Evolutionary conservation across 2,113 vertebrate genomes (phyloP), one percentile per base, ranked within the genome.

Genomic region (Caretta caretta): DNA sequence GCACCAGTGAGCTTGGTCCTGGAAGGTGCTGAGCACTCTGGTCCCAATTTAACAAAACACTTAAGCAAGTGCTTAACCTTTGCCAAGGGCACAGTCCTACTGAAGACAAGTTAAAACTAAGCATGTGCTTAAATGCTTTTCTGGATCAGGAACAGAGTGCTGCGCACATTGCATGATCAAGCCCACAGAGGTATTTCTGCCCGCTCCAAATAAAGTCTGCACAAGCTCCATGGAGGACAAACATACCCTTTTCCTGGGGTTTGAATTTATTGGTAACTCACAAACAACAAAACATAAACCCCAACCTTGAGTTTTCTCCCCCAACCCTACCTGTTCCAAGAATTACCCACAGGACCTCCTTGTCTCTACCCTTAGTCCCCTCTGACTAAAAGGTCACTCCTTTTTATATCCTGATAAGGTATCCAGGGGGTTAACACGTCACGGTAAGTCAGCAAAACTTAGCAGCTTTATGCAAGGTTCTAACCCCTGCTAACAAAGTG

Each of bases 31-130:
- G 90, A 89, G 94, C 35, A 51, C 83, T 72, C 69, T 87, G 87
- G 27, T 84, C 92, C 92, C 75, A 38, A 90, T 92, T 53, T 80
- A 90, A 93, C 90, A 94, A 93, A 83, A 84, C 83, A 96, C 96
- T 95, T 96, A 93, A 94, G 90, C 62, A 84, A 81, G 96, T 88
- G 85, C 90, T 95, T 92, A 96, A 82, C 79, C 84, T 57, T 57
- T 57, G 56, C 56, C 56, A 57, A 57, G 24, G 56, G 24, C 56
- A 57, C 56, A 27, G 25, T 57, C 56, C 56, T 57, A 57, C 56
- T 57, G 56, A 57, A 57, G 56, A 57, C 56, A 57, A 57, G 24
- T 57, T 57, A 57, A 57, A 57, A 27, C 25, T 27, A 57, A 27
- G 56, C 56, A 57, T 9, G 20, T 27, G 56, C 10, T 57, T 57